phyloP scores from a whole-genome alignment of 2,888 invertebrate genomes.

The Tyria jacobaeae region DNA sequence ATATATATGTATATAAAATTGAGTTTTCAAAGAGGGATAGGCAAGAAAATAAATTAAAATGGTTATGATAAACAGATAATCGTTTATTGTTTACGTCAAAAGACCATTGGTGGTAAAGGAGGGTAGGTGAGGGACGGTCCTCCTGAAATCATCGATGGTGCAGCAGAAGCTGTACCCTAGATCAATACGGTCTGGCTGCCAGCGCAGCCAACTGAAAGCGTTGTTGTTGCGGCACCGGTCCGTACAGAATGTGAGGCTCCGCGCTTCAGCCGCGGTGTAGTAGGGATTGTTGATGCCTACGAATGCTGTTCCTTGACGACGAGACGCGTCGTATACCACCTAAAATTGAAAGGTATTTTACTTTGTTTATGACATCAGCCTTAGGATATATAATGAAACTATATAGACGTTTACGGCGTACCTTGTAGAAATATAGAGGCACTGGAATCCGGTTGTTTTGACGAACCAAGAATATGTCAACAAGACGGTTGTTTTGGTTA shows the following conservation, averaged over 20 bases:
- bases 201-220: slow-evolving; percentile 87
- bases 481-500: slow-evolving; percentile 71
- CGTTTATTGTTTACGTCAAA: slow-evolving; percentile 47
- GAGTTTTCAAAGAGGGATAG: neutral
- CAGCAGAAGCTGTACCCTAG: slow-evolving; percentile 89
- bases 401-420: slow-evolving; percentile 30
- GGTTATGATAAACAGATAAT: neutral
- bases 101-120: slow-evolving; percentile 78
- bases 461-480: slow-evolving; percentile 74
- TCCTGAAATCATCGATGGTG: slow-evolving; percentile 85
- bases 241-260: slow-evolving; percentile 79
- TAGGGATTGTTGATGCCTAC: slow-evolving; percentile 89
- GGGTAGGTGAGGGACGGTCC: slow-evolving; percentile 84
- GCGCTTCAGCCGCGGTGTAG: slow-evolving; percentile 72
- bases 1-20: neutral
- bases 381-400: neutral
- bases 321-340: slow-evolving; percentile 84
- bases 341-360: slow-evolving; percentile 47
- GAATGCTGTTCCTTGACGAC: slow-evolving; percentile 85
- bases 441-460: slow-evolving; percentile 75
- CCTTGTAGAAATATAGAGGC: slow-evolving; percentile 80
- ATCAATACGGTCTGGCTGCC: slow-evolving; percentile 81
- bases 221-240: slow-evolving; percentile 85
- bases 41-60: neutral
- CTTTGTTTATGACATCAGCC: too few species aligned